Evolutionary conservation across 2,113 vertebrate species (phyloP).

Genomic region (Brachyhypopomus gauderio): DNA sequence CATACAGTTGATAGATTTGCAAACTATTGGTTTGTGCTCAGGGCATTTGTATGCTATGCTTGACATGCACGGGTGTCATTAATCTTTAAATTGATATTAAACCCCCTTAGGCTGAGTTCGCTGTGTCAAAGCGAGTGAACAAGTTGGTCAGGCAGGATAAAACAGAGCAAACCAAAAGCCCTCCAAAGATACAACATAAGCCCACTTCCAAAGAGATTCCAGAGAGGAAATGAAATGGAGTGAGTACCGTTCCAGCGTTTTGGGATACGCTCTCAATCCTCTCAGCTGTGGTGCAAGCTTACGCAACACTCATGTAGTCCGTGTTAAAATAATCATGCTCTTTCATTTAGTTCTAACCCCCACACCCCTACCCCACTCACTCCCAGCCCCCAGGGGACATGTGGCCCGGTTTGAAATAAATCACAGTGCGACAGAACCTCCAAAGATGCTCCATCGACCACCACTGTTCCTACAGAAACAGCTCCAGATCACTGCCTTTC

Average conservation of each 20-base stretch:
- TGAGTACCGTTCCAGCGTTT: neutral
- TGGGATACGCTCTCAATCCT: constrained; percentile 22
- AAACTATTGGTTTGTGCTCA: no score
- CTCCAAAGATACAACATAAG: neutral
- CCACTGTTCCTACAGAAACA: constrained; percentile 12
- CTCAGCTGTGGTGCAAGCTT: constrained; percentile 34
- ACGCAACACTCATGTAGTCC: constrained; percentile 50
- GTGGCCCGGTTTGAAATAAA: constrained; percentile 52
- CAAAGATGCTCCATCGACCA: constrained; percentile 31
- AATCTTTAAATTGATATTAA: neutral
- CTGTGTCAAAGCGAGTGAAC: constrained; percentile 15
- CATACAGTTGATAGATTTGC: no score
- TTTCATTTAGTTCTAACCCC: constrained; percentile 20
- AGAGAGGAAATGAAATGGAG: constrained; percentile 13
- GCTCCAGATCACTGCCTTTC: constrained; percentile 29
- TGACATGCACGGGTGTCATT: neutral
- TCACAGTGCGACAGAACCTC: constrained; percentile 26
- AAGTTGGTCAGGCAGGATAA: neutral
- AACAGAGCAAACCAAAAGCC: neutral
- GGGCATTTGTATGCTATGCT: no score
- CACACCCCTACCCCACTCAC: neutral
- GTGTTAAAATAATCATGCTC: constrained; percentile 47
- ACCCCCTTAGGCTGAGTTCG: neutral
- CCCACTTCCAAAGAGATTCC: constrained; percentile 13
- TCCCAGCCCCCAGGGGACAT: neutral